A percentile compares a stretch with the other conserved stretches of the same genome.
Conservation (phyloP, 2,888 invertebrate genomes). For the Mythimna lalbum region DNA sequence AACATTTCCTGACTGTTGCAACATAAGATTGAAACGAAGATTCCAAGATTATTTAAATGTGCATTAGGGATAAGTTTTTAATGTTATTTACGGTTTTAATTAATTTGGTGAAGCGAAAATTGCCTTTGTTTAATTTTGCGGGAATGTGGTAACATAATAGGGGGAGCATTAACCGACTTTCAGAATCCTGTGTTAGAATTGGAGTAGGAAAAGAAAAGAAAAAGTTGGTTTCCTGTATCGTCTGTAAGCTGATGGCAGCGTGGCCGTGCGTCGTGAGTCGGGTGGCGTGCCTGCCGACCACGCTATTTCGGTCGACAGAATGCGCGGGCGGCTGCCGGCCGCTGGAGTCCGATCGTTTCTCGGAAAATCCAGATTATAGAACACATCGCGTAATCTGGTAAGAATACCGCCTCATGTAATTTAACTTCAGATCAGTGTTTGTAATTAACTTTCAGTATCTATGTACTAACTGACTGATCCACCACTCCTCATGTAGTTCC, state of each 20-base stretch:
- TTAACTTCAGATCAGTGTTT: conserved; percentile 16
- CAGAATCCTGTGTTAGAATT: conserved; percentile 58
- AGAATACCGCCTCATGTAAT: conserved; percentile 53
- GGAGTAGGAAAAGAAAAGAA: conserved; percentile 70
- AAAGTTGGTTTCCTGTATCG: conserved; percentile 75
- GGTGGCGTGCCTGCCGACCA: conserved; percentile 55
- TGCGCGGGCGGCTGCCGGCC: conserved; percentile 70
- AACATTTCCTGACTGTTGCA: conserved; percentile 72
- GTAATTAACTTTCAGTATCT: not conserved
- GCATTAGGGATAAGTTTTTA: conserved; percentile 41
- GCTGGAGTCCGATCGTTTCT: conserved; percentile 76
- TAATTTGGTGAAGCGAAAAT: conserved; percentile 42
- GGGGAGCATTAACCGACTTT: conserved; percentile 56
- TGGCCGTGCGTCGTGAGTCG: conserved; percentile 24
- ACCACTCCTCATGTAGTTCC: not conserved
- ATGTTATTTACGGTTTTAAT: conserved; percentile 48
- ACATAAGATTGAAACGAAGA: conserved; percentile 26
- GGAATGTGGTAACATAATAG: conserved; percentile 64
- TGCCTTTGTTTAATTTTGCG: conserved; percentile 57
- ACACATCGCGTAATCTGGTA: conserved; percentile 70
- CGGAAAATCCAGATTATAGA: conserved; percentile 76
- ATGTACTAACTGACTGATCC: not conserved
- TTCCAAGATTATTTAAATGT: conserved; percentile 40
- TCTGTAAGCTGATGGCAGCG: conserved; percentile 62
- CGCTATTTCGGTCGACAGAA: conserved; percentile 76